Conservation (phyloP, 2,888 invertebrate species). For the Ophion costatus region DNA sequence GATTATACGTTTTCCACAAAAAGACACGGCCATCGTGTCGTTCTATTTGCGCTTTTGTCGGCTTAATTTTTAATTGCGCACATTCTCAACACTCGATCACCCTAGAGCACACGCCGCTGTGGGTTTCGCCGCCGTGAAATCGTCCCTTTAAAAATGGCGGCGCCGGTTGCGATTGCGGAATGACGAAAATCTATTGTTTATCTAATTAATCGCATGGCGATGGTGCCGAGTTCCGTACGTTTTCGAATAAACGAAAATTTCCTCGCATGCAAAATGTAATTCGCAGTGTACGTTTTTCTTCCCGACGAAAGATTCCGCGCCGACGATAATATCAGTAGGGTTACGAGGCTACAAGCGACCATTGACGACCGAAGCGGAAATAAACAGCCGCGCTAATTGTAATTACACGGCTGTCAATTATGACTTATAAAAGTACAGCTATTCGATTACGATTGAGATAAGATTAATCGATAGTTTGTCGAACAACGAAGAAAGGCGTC, state of each 20-base stretch:
- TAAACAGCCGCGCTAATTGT: background rate
- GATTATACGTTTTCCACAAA: constrained; percentile 79
- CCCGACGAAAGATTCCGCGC: too few relatives aligned
- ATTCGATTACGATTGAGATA: background rate
- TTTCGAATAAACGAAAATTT: too few relatives aligned
- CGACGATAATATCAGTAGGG: too few relatives aligned
- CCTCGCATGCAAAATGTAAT: too few relatives aligned
- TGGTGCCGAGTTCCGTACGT: too few relatives aligned
- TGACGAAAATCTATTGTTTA: background rate
- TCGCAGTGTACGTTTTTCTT: too few relatives aligned
- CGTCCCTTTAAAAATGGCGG: constrained; percentile 56
- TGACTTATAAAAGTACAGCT: background rate
- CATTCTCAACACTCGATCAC: constrained; percentile 36
- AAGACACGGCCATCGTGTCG: constrained; percentile 80
- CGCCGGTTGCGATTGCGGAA: constrained; percentile 1
- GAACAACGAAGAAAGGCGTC: background rate
- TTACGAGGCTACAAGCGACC: too few relatives aligned
- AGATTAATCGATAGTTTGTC: background rate
- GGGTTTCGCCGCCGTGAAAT: background rate
- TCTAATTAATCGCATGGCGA: background rate
- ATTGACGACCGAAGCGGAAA: too few relatives aligned
- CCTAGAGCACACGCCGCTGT: constrained; percentile 2
- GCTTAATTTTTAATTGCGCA: constrained; percentile 24
- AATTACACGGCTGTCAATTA: background rate
- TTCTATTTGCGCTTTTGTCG: constrained; percentile 4